Evolutionary conservation across 2,888 invertebrate species (phyloP), one percentile per base, ranked within the genome.

Genomic region (Drosophila subquinaria): DNA sequence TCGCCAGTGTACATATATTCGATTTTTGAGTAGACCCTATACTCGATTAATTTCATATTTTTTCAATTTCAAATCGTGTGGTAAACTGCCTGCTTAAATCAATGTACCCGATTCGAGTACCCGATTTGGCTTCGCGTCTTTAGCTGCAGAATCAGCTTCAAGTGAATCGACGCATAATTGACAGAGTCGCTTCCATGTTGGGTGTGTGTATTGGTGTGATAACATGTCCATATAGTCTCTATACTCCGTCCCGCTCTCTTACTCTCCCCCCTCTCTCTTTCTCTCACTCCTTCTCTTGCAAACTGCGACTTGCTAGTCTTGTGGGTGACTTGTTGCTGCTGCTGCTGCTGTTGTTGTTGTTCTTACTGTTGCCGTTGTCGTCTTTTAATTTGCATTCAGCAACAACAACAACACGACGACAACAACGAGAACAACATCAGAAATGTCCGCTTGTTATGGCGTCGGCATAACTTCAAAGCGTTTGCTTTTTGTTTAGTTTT

Each of bases 301-400:
- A 38, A 13, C n/a, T 13, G 13, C 36, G 36, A 8, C 38, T 38
- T 38, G 38, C n/a, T 6, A 8, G 38, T 38, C 38, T 38, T 38
- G 38, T 38, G 38, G 38, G 38, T 38, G 38, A 38, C 38, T 38
- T 38, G 68, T 50, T 64, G 64, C 53, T 69, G 65, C 23, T 27
- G 23, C 3, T 27, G 27, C 23, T 27, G 23, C 3, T 27, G 27
- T 27, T 27, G 27, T 27, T 27, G 0, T 27, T 27, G 27, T 27
- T 27, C 6, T 27, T 27, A 27, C 27, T 38, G 68, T 50, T 64
- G 64, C 56, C 69, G 65, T 52, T 75, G 69, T 69, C 53, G 75
- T 73, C 70, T 78, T 72, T 80, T 79, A 83, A 85, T 85, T 85
- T 85, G 84, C 88, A 85, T 85, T 81, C 74, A 87, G 69, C 72